Percentiles rank a stretch among this genome's conserved stretches.
Conservation (phyloP, 2,888 invertebrate genomes). For the Apodemia hepburni region DNA sequence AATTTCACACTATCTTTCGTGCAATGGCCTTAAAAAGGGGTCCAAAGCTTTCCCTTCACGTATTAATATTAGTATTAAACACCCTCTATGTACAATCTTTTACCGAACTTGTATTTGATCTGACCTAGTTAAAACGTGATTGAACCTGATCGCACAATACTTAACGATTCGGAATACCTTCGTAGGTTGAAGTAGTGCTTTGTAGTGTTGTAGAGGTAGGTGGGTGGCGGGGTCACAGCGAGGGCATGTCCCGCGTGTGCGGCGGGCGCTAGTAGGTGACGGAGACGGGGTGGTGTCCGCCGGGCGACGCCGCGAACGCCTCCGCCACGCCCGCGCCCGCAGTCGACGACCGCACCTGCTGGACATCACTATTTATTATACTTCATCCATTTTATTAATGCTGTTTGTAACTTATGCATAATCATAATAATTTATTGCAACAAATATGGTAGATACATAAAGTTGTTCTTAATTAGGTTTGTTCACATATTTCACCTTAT, state of each 20-base stretch:
- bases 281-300: conserved; percentile 3
- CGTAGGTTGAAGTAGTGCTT: neutral
- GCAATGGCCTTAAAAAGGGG: too few relatives aligned
- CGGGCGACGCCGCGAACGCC: neutral
- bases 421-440: too few relatives aligned
- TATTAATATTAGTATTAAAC: too few relatives aligned
- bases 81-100: too few relatives aligned
- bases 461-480: too few relatives aligned
- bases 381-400: too few relatives aligned
- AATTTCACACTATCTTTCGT: too few relatives aligned
- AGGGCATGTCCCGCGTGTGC: neutral
- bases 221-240: neutral
- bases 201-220: neutral
- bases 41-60: too few relatives aligned
- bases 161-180: neutral
- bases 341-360: neutral
- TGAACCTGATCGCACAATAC: neutral
- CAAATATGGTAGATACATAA: too few relatives aligned
- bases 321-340: neutral
- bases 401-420: too few relatives aligned
- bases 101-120: too few relatives aligned
- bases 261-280: conserved; percentile 4
- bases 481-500: too few relatives aligned
- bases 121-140: neutral
- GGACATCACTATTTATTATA: neutral